Evolutionary conservation across 2,113 vertebrate genomes (phyloP), one percentile per base, ranked within the genome.

Genomic region (Tympanuchus pallidicinctus): DNA sequence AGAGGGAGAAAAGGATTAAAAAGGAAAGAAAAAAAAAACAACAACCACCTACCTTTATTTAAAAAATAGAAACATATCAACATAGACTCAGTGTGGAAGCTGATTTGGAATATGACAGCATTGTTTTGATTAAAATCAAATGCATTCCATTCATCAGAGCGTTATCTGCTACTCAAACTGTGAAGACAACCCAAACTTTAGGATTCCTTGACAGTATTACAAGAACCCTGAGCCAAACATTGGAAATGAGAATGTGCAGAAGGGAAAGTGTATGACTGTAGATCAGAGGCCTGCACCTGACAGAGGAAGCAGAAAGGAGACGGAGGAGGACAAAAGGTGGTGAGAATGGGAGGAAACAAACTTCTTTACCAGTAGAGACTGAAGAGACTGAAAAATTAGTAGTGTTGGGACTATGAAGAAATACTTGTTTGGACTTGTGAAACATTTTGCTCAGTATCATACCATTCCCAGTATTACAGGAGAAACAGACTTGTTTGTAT

Each of bases 391-490:
- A 95, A 93, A 85, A 84, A 32, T 89, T 87, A 81, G 85, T 84
- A 91, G 66, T 4, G 17, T 88, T 82, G 80, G 92, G 95, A 96
- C 93, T 89, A 73, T 82, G 89, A 97, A 96, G 95, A 95, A 91
- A 86, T 96, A 91, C 45, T 96, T 63, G 60, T 85, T 96, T 93
- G 95, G 94, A 96, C 93, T 84, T 82, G 84, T 78, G 86, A 93
- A 82, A 92, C 60, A 4, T 69, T 74, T 56, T 43, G 65, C 96
- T 97, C 98, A 97, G 97, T 97, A 97, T 98, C 93, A 89, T 93
- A 86, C 94, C 97, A 94, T 95, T 94, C 88, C 86, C 96, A 96
- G 98, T 97, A 97, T 98, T 97, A 96, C 52, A 96, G 91, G 87
- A 96, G 89, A 86, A 94, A 71, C 36, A 91, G 73, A 88, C 75